These are phyloP conservation scores for Scaptomyza flava DNA, from an alignment of 2,888 invertebrate species.

Conservation along the genomic window DNA sequence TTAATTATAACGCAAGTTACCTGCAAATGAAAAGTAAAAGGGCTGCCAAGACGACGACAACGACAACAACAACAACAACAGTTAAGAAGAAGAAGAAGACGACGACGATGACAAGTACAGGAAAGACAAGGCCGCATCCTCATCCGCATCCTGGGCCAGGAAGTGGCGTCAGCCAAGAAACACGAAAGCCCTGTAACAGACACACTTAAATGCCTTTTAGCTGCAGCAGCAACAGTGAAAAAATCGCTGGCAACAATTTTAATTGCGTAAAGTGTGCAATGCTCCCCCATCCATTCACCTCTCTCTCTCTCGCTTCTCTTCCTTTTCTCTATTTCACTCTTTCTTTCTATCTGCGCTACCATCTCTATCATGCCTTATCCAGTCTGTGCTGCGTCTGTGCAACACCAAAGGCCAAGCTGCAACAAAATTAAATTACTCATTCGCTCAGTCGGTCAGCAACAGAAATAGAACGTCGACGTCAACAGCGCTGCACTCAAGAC, in stretches of 20 bases:
- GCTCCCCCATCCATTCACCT: constrained; percentile 12
- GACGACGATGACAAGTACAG: constrained; percentile 25
- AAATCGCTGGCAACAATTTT: constrained; percentile 78
- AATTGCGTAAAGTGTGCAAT: constrained; percentile 76
- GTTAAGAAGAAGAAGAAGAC: constrained; percentile 11
- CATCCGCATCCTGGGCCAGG: constrained; percentile 45
- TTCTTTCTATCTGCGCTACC: constrained; percentile 10
- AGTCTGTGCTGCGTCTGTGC: constrained; percentile 53
- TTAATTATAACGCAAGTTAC: constrained; percentile 79
- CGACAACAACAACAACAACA: constrained; percentile 13
- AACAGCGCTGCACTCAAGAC: constrained; percentile 50
- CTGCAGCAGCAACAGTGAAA: constrained; percentile 59
- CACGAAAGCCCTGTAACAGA: constrained; percentile 60
- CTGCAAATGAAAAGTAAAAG: constrained; percentile 77
- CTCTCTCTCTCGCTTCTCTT: not conserved
- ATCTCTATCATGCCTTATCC: constrained; percentile 17
- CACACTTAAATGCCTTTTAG: constrained; percentile 70
- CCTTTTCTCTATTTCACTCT: constrained; percentile 8
- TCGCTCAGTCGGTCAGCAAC: constrained; percentile 73
- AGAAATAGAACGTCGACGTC: constrained; percentile 14
- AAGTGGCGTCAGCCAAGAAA: constrained; percentile 63
- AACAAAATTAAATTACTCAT: constrained; percentile 79
- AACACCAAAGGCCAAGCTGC: constrained; percentile 71
- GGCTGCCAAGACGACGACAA: constrained; percentile 65
- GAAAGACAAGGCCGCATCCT: constrained; percentile 52